Evolutionary conservation across 2,888 invertebrate genomes (phyloP), one percentile per base, ranked within the genome.

Genomic region (Frankliniella intonsa): DNA sequence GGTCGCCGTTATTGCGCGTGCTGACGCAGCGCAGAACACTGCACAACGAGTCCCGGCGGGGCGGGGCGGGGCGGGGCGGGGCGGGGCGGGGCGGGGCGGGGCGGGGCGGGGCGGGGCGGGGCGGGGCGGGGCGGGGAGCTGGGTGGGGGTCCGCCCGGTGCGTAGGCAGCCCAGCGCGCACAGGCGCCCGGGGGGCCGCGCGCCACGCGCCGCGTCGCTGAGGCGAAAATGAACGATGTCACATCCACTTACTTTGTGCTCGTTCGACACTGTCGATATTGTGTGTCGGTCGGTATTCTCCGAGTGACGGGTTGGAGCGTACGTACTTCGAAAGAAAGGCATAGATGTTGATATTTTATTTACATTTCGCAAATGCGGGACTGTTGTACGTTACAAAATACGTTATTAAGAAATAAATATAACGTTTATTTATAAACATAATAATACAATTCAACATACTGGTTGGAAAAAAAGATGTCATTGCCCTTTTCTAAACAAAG

Each of bases 381-480:
- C 55, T 55, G n/a, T 25, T 12, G 69, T 25, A 76, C 69, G 55
- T 76, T n/a, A 76, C 69, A 76, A 76, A 55, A 76, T n/a, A 62
- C 62, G 62, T 76, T 76, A 76, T 25, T 76, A 25, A 76, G 69
- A 76, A 76, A 76, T 76, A 76, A 76, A 76, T 76, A 76, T 76
- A 76, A 76, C 69, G 69, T 76, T 76, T 76, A 76, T 76, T 76
- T 76, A 76, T 22, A 76, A 76, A 76, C 69, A 76, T 76, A 76
- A 76, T 76, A 76, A 76, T 76, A 76, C 69, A 76, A 25, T 12
- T 76, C 22, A 22, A 25, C 69, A 55, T 55, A 55, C 14, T 55
- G 69, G 69, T 25, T 76, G 69, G 25, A 25, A 25, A 69, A 65
- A 76, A 25, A 25, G 69, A 25, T 76, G 12, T 22, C 12, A 22